phyloP scores from a whole-genome alignment of 2,113 vertebrate species.

The Amblyopsis rosae region DNA sequence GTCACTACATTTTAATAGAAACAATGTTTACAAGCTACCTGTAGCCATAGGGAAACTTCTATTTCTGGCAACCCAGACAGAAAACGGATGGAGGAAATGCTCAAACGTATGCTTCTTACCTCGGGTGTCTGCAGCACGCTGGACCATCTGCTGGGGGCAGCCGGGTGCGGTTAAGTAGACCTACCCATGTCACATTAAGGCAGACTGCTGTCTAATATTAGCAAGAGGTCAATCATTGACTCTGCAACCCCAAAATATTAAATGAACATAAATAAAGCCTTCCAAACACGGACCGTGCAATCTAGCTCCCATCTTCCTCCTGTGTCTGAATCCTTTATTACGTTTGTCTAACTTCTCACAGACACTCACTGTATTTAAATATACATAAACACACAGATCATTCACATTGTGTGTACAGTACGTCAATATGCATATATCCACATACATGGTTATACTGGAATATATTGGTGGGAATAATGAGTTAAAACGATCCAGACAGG shows the following conservation, averaged over 20 bases:
- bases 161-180: not conserved
- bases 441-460: slow-evolving; percentile 43
- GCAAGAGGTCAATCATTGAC: slow-evolving; percentile 5
- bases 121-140: not conserved
- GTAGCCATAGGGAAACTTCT: not conserved
- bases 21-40: slow-evolving; percentile 19
- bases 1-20: slow-evolving; percentile 33
- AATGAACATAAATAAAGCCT: not conserved
- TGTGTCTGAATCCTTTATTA: slow-evolving; percentile 5
- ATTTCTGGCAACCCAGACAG: not conserved
- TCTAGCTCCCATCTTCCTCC: not conserved
- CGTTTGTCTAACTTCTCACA: slow-evolving; percentile 11
- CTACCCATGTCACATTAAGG: slow-evolving; percentile 60
- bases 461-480: slow-evolving; percentile 8
- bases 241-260: not conserved
- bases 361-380: slow-evolving; percentile 35
- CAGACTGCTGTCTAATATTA: slow-evolving; percentile 42
- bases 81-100: slow-evolving; percentile 5
- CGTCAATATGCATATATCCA: slow-evolving; percentile 37
- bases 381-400: slow-evolving; percentile 45
- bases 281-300: not conserved
- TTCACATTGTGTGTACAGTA: slow-evolving; percentile 51
- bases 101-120: slow-evolving; percentile 4
- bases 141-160: slow-evolving; percentile 3
- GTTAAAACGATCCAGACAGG: slow-evolving; percentile 13